Evolutionary conservation across 2,113 vertebrate genomes (phyloP).

Genomic region (Anser brachyrhynchus): DNA sequence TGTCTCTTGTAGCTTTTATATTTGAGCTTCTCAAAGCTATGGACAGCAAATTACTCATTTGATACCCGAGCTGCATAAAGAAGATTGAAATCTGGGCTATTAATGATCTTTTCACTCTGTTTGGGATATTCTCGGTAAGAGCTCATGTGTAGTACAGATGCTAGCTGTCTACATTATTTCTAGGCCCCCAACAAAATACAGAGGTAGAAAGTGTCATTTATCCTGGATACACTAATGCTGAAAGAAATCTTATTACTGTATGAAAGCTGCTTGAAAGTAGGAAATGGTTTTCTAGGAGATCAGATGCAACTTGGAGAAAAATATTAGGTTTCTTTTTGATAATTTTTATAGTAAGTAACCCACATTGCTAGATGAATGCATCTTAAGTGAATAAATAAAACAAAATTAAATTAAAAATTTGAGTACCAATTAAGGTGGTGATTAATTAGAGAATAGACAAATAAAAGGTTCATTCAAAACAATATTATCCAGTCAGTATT

Average conservation of each 20-base stretch:
- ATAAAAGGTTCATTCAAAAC: not conserved
- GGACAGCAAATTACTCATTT: slow-evolving; percentile 78
- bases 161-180: slow-evolving; percentile 57
- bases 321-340: not conserved
- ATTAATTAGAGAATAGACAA: not conserved
- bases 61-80: slow-evolving; percentile 76
- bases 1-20: slow-evolving; percentile 76
- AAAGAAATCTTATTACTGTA: slow-evolving; percentile 51
- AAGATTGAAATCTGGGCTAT: slow-evolving; percentile 77
- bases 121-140: slow-evolving; percentile 65
- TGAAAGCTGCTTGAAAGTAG: slow-evolving; percentile 5
- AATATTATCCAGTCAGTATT: not conserved
- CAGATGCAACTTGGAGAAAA: slow-evolving; percentile 20
- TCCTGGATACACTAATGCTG: not conserved
- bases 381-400: not conserved
- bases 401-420: not conserved
- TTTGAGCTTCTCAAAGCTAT: slow-evolving; percentile 72
- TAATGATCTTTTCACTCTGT: slow-evolving; percentile 77
- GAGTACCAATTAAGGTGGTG: not conserved
- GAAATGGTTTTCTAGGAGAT: slow-evolving; percentile 17
- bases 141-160: slow-evolving; percentile 51
- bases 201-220: slow-evolving; percentile 58
- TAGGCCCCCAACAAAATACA: slow-evolving; percentile 62
- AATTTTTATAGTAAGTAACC: not conserved
- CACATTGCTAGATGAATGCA: not conserved